Percentiles rank a stretch among this genome's conserved stretches.
These are phyloP conservation scores for Epinephelus awoara DNA, from an alignment of 2,797 vertebrate genomes.

Conservation along the genomic window DNA sequence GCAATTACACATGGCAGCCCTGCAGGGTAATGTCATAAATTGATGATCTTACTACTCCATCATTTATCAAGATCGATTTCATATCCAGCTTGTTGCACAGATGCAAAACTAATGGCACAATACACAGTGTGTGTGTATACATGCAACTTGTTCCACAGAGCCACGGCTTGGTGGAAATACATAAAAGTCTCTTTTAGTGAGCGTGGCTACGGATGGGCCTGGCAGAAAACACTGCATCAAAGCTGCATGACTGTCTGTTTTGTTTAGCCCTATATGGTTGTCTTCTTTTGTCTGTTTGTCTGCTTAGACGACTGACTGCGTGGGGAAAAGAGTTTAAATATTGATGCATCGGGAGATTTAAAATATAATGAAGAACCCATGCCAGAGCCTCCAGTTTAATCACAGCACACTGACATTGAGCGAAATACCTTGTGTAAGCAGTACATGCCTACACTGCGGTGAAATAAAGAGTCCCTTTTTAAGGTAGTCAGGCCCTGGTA, in stretches of 20 bases:
- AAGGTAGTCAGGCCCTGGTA: background rate
- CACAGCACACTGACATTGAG: conserved; percentile 5
- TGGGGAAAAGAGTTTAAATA: conserved; percentile 36
- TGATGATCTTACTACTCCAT: conserved; percentile 33
- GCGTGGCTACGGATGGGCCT: background rate
- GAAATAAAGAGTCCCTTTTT: background rate
- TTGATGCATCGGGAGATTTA: conserved; percentile 38
- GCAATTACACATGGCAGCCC: conserved; percentile 50
- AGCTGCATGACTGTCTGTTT: conserved; percentile 27
- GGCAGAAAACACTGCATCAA: conserved; percentile 39
- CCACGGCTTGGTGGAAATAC: background rate
- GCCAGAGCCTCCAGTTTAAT: conserved; percentile 20
- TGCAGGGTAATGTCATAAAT: conserved; percentile 36
- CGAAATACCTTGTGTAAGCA: background rate
- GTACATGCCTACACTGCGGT: background rate
- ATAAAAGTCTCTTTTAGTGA: conserved; percentile 7
- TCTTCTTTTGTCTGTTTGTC: conserved; percentile 34
- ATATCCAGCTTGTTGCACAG: conserved; percentile 32
- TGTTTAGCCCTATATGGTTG: conserved; percentile 39
- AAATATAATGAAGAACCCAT: conserved; percentile 27
- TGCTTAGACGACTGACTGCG: conserved; percentile 13
- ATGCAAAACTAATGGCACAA: conserved; percentile 32
- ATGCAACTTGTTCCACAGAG: background rate
- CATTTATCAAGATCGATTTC: conserved; percentile 55
- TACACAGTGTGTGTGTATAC: background rate